Evolutionary conservation across 2,888 invertebrate genomes (phyloP), one percentile per base, ranked within the genome.

Genomic region (Acheta domesticus): DNA sequence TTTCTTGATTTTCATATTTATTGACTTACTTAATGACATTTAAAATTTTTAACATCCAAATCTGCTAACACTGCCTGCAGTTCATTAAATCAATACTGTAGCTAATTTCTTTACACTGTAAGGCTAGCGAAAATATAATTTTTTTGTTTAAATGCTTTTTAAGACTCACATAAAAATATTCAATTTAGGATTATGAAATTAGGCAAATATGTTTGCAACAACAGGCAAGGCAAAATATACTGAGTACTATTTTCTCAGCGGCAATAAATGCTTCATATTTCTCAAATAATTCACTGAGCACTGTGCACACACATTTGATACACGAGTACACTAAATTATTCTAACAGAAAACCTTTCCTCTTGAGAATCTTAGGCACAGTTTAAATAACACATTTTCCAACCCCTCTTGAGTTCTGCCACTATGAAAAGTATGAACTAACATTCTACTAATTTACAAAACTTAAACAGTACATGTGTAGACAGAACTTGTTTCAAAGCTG

Each of bases 151-250:
- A 62, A 62, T n/a, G 14, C 16, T 62, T 62, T 19, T 19, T 5
- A 62, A 62, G 62, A 14, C n/a, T 62, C 62, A 5, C 14, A 19
- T 14, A 62, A 62, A 62, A 62, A 62, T 62, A 62, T 62, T 62
- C 16, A 62, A 62, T n/a, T 62, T 12, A 62, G n/a, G 62, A 62
- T 62, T 62, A n/a, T 62, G n/a, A n/a, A 62, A 14, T 62, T 19
- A 62, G n/a, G 62, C 62, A 62, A 36, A 62, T 62, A 62, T 19
- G 62, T 62, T 62, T 62, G n/a, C 62, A 62, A 62, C 62, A 62
- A n/a, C 8, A 19, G 62, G 14, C 14, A 62, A 62, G 62, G n/a
- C 36, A 62, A 62, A 62, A 19, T 62, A 19, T 14, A 62, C 16
- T 19, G n/a, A 62, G 62, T 62, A 62, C 8, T 8, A 62, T 62